Base-by-base conservation (phyloP, 2,113 vertebrate species). In the Rhadina sibilatrix region DNA sequence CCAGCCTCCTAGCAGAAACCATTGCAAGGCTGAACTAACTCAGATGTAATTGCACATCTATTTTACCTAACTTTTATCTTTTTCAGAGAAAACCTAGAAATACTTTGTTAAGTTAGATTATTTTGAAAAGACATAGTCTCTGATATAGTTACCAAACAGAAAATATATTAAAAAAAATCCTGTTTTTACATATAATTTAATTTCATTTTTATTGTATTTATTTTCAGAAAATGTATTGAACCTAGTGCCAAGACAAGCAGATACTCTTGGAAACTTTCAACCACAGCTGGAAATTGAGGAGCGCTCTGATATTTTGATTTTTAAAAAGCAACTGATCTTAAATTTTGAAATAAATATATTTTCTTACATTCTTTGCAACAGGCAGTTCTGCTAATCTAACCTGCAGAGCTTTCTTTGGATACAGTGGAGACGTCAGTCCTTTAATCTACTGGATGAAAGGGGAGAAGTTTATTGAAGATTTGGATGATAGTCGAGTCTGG, bases 371-470 rank as follows among this genome's bases (percentile, higher is more conserved):
- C 76, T 97, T 87, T 97, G 80, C 83, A 93, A 95, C 98, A 99
- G 99, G 99, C 7, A 96, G 98, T 54, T 98, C 98, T 71, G 97
- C 99, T 96, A 99, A 99, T 98, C 97, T 99, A 95, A 99, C 99
- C 46, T 99, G 99, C 97, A 97, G 98, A 97, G 99, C 99, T 49
- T 99, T 99, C 97, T 99, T 99, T 89, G 99, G 99, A 65, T 99
- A 99, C 95, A 99, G 99, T 65, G 99, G 99, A 56, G 99, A 99
- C n/a, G 99, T 98, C 96, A 99, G 99, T 94, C 99, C 99, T 33
- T 98, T 99, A 96, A 98, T 99, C 97, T 99, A 99, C 97, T 99
- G 99, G 99, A 99, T 99, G 99, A 99, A 99, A 98, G 99, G 99
- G 57, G 99, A 99, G 94, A 99, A 99, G 95, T 99, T 99, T 97